Percentiles rank a stretch among this genome's conserved stretches.
Conservation (phyloP, 1,140 invertebrate species). For the Apolygus lucorum region DNA sequence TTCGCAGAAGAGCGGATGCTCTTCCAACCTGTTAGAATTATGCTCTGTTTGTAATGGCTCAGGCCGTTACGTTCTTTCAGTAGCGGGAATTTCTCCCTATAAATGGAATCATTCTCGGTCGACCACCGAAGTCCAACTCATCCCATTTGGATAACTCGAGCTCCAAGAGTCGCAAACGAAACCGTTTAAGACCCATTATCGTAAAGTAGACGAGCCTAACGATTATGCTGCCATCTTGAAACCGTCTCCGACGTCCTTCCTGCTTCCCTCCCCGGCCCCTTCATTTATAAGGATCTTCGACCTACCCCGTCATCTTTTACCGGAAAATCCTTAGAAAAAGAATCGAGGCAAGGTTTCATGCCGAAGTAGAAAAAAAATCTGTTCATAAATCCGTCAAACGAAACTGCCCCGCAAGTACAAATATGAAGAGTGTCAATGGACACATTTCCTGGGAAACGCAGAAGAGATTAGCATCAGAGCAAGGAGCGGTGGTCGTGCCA, state of each 20-base stretch:
- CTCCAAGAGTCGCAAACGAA: neutral
- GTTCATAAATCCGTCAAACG: neutral
- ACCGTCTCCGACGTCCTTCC: neutral
- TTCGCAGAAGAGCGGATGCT: neutral
- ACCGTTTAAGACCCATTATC: neutral
- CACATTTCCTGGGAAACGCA: neutral
- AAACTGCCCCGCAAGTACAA: neutral
- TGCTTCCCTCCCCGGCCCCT: too few species aligned
- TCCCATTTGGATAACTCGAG: neutral
- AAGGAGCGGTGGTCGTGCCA: neutral
- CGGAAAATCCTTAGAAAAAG: too few species aligned
- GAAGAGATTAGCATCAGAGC: neutral
- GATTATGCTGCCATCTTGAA: neutral
- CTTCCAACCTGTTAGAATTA: neutral
- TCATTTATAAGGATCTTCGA: too few species aligned
- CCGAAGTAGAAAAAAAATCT: neutral
- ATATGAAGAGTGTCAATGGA: conserved; percentile 1
- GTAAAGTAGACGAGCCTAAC: neutral
- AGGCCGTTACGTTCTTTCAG: too few species aligned
- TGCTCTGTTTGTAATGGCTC: neutral
- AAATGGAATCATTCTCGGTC: neutral
- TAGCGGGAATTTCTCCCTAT: neutral
- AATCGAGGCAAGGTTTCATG: neutral
- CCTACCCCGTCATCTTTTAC: too few species aligned
- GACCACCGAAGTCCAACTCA: neutral